Conservation (phyloP, 1,140 invertebrate genomes). For the Acromyrmex echinatior region DNA sequence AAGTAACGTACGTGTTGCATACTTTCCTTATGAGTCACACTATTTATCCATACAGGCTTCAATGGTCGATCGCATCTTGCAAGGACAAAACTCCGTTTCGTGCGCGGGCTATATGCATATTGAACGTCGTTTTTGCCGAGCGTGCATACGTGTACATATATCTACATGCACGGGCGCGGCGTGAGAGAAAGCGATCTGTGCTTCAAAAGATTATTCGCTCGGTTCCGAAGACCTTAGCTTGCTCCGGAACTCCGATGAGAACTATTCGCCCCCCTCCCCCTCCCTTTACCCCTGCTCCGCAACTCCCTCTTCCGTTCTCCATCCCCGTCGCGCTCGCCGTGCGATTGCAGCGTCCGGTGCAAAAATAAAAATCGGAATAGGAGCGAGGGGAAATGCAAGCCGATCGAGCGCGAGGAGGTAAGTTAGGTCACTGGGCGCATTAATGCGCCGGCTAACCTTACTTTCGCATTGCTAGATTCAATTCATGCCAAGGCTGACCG, state of each 20-base stretch:
- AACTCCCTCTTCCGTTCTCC: background rate
- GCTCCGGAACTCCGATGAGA: background rate
- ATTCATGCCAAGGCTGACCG: conserved; percentile 87
- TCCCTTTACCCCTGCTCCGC: background rate
- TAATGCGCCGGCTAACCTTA: conserved; percentile 82
- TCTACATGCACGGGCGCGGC: background rate
- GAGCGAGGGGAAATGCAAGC: conserved; percentile 63
- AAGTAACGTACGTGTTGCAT: conserved; percentile 45
- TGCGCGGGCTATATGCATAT: conserved; percentile 36
- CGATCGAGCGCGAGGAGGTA: conserved; percentile 65
- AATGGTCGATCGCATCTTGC: conserved; percentile 52
- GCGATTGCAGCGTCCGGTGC: conserved; percentile 20
- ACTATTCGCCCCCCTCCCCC: background rate
- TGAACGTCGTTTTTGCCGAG: conserved; percentile 32
- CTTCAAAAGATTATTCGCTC: background rate
- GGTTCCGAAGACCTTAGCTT: background rate
- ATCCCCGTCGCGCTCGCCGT: background rate
- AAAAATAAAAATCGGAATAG: conserved; percentile 47
- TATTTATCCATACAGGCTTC: conserved; percentile 44
- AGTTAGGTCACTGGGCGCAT: conserved; percentile 75
- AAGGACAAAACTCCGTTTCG: conserved; percentile 23
- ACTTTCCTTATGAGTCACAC: conserved; percentile 53
- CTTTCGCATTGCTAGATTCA: conserved; percentile 87
- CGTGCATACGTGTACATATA: background rate
- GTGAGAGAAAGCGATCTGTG: conserved; percentile 59